A percentile compares a stretch with the other conserved stretches of the same genome.
Evolutionary conservation across 2,888 invertebrate species (phyloP).

Genomic region (Tenthredo scrophulariae): DNA sequence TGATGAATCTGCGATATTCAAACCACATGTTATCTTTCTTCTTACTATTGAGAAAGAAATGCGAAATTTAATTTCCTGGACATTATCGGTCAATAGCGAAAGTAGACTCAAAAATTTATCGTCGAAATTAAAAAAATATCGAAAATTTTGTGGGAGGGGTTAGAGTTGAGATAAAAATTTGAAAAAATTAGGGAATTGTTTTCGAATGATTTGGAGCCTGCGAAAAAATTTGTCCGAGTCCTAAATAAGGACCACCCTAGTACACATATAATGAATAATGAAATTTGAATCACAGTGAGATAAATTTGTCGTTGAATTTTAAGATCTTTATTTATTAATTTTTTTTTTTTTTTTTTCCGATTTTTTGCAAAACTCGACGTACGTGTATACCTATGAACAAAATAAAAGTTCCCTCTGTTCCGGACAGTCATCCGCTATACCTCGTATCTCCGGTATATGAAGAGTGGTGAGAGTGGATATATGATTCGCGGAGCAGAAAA

Average conservation of each 20-base stretch:
- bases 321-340: not conserved
- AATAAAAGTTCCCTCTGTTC: not conserved
- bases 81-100: too few relatives aligned
- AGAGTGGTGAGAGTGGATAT: not conserved
- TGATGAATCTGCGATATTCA: not conserved
- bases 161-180: too few relatives aligned
- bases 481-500: not conserved
- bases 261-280: too few relatives aligned
- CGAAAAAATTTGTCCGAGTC: too few relatives aligned
- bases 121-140: too few relatives aligned
- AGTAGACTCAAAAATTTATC: too few relatives aligned
- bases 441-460: conserved; percentile 11
- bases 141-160: too few relatives aligned
- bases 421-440: not conserved
- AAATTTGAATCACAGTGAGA: not conserved
- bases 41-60: too few relatives aligned
- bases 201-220: too few relatives aligned
- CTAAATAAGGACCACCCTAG: too few relatives aligned
- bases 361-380: not conserved
- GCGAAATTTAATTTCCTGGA: too few relatives aligned
- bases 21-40: not conserved
- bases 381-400: not conserved
- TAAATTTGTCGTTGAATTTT: not conserved
- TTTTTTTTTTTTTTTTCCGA: not conserved
- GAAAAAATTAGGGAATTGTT: too few relatives aligned